Conservation (phyloP, 2,888 invertebrate genomes). For the Seladonia tumulorum region DNA sequence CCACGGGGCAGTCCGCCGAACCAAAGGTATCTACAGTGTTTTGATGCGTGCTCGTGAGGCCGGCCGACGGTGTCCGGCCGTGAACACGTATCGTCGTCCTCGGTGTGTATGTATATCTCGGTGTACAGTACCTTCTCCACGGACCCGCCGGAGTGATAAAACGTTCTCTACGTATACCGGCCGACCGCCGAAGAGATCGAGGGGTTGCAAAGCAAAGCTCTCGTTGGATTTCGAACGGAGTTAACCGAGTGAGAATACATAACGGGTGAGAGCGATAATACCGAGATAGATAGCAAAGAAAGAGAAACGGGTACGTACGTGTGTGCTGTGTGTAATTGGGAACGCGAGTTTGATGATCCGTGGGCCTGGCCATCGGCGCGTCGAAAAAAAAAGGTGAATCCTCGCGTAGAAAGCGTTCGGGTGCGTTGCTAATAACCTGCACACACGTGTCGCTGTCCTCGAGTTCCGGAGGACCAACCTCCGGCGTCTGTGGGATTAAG, state of each 20-base stretch:
- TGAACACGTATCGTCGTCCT: conserved; percentile 19
- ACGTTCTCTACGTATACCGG: not conserved
- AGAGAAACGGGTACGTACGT: not conserved
- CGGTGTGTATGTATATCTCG: conserved; percentile 4
- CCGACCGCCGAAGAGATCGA: not conserved
- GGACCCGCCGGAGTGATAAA: not conserved
- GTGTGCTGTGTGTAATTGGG: conserved; percentile 15
- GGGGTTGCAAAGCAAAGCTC: not conserved
- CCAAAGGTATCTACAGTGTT: conserved; percentile 81
- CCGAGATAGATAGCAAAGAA: conserved; percentile 5
- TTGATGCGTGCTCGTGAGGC: conserved; percentile 57
- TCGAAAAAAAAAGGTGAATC: conserved; percentile 29
- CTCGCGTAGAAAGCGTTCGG: not conserved
- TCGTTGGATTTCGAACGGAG: not conserved
- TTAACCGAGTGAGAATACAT: not conserved
- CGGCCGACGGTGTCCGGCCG: conserved; percentile 35
- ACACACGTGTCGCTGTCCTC: conserved; percentile 36
- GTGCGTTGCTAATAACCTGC: conserved; percentile 16
- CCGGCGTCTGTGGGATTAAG: not conserved
- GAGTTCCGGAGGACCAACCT: not conserved
- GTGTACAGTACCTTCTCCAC: not conserved
- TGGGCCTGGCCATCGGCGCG: not conserved
- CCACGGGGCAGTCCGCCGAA: conserved; percentile 83
- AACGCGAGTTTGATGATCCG: not conserved
- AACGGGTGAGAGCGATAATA: conserved; percentile 7